Conservation (phyloP, 1,140 invertebrate species). For the Aricia agestis region DNA sequence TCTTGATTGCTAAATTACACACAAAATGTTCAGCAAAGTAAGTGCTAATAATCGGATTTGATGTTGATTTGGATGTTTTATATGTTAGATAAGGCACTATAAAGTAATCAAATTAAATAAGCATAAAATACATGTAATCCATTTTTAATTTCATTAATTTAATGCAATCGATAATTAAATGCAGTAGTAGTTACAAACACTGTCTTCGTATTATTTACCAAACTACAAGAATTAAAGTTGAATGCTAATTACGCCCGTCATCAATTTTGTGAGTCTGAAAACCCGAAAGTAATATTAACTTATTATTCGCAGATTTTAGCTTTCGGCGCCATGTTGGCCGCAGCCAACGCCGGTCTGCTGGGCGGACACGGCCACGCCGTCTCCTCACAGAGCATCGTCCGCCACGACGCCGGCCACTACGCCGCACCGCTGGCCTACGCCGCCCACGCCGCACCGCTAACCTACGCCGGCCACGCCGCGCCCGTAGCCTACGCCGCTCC, state of each 20-base stretch:
- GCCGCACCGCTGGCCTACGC: no score
- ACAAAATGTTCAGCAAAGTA: slow-evolving; percentile 49
- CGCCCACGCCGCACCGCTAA: no score
- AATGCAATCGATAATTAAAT: no score
- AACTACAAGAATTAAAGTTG: no score
- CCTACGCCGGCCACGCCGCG: slow-evolving; percentile 24
- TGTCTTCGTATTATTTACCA: no score
- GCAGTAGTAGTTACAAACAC: no score
- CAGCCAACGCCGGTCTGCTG: slow-evolving; percentile 42
- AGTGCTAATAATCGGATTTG: slow-evolving; percentile 19
- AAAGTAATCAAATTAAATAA: not conserved
- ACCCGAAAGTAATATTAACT: not conserved
- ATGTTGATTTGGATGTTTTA: not conserved
- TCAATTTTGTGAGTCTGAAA: no score
- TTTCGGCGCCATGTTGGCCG: slow-evolving; percentile 43
- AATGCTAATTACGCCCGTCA: no score
- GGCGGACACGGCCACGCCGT: slow-evolving; percentile 41
- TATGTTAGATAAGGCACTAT: not conserved
- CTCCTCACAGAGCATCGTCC: slow-evolving; percentile 56
- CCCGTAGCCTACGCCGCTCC: slow-evolving; percentile 39
- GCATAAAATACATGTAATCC: no score
- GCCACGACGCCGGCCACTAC: slow-evolving; percentile 46
- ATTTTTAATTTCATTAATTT: no score
- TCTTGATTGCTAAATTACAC: slow-evolving; percentile 39
- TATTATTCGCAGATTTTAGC: slow-evolving; percentile 25